Percentiles rank a stretch among this genome's conserved stretches.
phyloP scores from a whole-genome alignment of 2,113 vertebrate genomes.

The Cathartes aura region DNA sequence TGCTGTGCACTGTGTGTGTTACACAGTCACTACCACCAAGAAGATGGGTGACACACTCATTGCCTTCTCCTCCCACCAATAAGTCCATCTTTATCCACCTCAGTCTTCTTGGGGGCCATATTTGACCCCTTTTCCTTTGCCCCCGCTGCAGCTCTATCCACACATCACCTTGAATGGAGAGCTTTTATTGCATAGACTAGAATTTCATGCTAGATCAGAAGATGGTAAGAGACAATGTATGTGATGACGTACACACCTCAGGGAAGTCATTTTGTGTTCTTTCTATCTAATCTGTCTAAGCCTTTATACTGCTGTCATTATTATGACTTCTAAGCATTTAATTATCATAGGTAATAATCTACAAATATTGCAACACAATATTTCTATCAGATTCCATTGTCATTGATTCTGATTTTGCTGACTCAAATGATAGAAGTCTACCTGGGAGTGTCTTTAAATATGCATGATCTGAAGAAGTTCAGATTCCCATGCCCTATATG shows the following conservation, averaged over 20 bases:
- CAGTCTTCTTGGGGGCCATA: neutral
- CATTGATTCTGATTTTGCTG: conserved; percentile 15
- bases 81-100: neutral
- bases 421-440: neutral
- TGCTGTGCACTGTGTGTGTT: neutral
- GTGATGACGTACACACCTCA: neutral
- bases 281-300: conserved; percentile 20
- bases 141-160: neutral
- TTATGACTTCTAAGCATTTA: neutral
- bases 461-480: neutral
- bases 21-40: neutral
- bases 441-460: conserved; percentile 1
- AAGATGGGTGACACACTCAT: neutral
- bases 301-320: neutral
- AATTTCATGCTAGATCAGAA: neutral
- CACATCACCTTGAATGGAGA: neutral
- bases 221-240: neutral
- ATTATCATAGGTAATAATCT: conserved; percentile 13
- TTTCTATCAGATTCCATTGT: neutral
- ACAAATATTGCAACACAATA: conserved; percentile 6
- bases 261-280: neutral
- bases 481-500: neutral
- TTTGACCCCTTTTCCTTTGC: neutral
- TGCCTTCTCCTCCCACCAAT: neutral
- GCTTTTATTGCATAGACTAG: neutral